phyloP scores from a whole-genome alignment of 2,888 invertebrate genomes.

The Laothoe populi region DNA sequence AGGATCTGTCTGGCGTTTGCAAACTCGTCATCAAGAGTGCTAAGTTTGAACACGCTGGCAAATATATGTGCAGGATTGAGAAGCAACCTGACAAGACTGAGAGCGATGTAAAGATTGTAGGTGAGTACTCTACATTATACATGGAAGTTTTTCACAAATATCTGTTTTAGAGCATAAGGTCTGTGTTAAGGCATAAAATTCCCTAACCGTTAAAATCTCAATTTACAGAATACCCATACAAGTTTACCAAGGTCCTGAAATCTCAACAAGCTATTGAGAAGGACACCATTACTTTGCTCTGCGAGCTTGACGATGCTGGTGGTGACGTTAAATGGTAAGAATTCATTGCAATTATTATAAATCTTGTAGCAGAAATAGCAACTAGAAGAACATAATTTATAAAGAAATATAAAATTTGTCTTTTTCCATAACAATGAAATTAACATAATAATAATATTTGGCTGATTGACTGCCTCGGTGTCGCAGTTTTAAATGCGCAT shows the following conservation, averaged over 20 bases:
- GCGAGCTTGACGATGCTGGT: constrained; percentile 97
- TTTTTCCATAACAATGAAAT: neutral
- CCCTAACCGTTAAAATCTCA: neutral
- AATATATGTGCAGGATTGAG: constrained; percentile 95
- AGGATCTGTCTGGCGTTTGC: constrained; percentile 96
- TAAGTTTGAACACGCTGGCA: constrained; percentile 93
- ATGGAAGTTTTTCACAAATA: neutral
- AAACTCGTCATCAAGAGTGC: constrained; percentile 93
- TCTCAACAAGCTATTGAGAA: constrained; percentile 97
- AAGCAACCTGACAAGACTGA: constrained; percentile 95
- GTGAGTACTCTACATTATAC: constrained; percentile 66
- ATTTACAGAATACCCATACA: constrained; percentile 94
- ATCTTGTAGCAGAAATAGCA: neutral
- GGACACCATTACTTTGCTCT: constrained; percentile 95
- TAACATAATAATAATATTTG: no score
- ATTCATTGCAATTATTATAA: neutral
- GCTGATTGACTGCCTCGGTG: no score
- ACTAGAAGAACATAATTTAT: neutral
- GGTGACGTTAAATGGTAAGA: constrained; percentile 96
- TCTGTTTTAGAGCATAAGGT: neutral
- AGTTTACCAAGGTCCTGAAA: constrained; percentile 97
- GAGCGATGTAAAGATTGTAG: constrained; percentile 90
- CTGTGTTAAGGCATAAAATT: neutral
- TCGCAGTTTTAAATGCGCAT: no score
- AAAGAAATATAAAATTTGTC: no score